Evolutionary conservation across 2,888 invertebrate species (phyloP), one percentile per base, ranked within the genome.

Genomic region (Ormyrus labotus): DNA sequence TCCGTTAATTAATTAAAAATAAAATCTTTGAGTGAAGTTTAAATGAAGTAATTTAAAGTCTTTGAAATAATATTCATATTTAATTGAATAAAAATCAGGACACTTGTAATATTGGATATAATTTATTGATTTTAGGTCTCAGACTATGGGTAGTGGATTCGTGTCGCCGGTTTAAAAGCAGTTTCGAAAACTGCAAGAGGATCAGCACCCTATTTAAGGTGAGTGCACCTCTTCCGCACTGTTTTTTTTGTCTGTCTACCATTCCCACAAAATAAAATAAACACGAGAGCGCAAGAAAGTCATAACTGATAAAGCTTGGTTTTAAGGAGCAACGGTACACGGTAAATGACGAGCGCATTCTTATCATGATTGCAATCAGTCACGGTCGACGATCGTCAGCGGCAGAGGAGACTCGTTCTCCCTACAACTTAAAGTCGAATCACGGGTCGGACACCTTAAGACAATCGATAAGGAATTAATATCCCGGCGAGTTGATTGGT

Each of bases 91-190:
- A 34, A 34, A 34, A 34, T 3, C 34, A 34, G 4, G 6, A 9
- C 10, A 51, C 34, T 6, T 50, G 1, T 76, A 61, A 76, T 45
- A 5, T 34, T 9, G 5, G 53, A 10, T 9, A 48, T 72, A 47
- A 7, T 55, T 63, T 88, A 91, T 71, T 91, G 91, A 88, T 93
- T 94, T 87, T 93, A 95, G 95, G 89, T 94, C 94, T 89, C 95
- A 95, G 91, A 92, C 94, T 87, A 93, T 94, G 92, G 93, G 94
- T 91, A 95, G 94, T 85, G 93, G 93, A 87, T 95, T 94, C 92
- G 95, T 95, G 90, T 94, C 95, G 88, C 95, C 95, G 87, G 95
- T 95, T 90, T 95, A 94, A 93, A 91, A 91, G 3, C 91, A 90
- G 89, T 90, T 89, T 91, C 91, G 90, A 85, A 84, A 86, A 87